phyloP scores from a whole-genome alignment of 23 tunicate species.

The Styela clava region DNA sequence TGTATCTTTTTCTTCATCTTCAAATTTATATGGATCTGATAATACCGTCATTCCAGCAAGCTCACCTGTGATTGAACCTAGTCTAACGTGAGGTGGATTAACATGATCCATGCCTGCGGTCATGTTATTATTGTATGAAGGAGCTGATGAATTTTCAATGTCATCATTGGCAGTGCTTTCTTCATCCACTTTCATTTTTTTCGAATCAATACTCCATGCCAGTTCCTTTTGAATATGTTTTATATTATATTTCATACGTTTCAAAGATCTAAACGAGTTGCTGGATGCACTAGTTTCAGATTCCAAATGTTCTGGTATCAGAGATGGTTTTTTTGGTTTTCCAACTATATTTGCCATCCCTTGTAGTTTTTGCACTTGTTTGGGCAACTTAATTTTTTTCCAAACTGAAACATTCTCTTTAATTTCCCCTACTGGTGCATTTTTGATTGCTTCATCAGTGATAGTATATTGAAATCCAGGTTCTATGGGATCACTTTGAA shows the following conservation, averaged over 20 bases:
- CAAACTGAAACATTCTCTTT: conserved; percentile 20
- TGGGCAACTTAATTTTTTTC: conserved; percentile 24
- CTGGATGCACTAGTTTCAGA: background rate
- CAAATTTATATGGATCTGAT: conserved; percentile 77
- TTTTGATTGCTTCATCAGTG: conserved; percentile 7
- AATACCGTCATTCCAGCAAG: conserved; percentile 72
- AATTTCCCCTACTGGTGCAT: conserved; percentile 18
- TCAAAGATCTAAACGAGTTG: background rate
- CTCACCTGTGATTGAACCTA: conserved; percentile 49
- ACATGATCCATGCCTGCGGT: background rate
- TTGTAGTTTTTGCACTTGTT: background rate
- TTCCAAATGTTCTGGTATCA: conserved; percentile 6
- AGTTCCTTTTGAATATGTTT: conserved; percentile 1
- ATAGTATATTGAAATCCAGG: conserved; percentile 2
- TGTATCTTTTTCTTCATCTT: conserved; percentile 47
- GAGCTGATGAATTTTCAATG: background rate
- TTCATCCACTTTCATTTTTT: conserved; percentile 19
- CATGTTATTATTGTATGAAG: background rate
- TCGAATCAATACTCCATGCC: background rate
- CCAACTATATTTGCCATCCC: background rate
- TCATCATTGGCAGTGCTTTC: background rate
- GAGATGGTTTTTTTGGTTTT: background rate
- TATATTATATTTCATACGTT: background rate
- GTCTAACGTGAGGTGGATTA: background rate
- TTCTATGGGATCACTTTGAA: background rate